phyloP scores from a whole-genome alignment of 2,113 vertebrate species.

The Labeo rohita region DNA sequence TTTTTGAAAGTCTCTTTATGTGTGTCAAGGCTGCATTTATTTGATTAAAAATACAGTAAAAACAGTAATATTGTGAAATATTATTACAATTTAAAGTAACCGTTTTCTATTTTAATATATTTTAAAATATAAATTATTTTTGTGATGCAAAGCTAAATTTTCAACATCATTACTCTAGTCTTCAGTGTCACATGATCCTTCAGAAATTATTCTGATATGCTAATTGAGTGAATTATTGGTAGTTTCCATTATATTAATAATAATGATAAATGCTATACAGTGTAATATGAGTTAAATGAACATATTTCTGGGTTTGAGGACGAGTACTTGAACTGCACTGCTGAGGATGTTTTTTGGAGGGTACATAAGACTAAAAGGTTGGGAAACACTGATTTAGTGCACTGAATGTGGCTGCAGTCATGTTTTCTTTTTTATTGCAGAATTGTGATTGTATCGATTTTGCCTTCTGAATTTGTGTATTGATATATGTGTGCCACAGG shows the following conservation, averaged over 20 bases:
- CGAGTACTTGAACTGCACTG: background rate
- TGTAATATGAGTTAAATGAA: background rate
- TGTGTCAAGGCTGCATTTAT: background rate
- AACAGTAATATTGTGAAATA: background rate
- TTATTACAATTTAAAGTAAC: background rate
- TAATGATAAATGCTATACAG: background rate
- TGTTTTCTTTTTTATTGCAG: background rate
- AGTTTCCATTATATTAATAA: background rate
- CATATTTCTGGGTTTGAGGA: background rate
- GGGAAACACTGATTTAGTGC: background rate
- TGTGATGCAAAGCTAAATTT: background rate
- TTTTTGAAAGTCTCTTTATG: background rate
- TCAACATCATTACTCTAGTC: background rate
- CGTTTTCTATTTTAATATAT: background rate
- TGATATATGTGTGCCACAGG: constrained; percentile 63
- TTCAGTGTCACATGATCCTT: background rate
- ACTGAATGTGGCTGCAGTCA: background rate
- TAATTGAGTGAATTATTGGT: background rate
- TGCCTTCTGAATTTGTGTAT: constrained; percentile 24
- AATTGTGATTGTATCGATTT: background rate
- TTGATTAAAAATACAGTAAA: background rate
- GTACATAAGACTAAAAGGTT: constrained; percentile 13
- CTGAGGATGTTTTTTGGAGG: background rate
- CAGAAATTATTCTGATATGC: background rate
- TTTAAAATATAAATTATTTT: background rate